Evolutionary conservation across 2,797 vertebrate species (phyloP).

Genomic region (Cynopterus sphinx): DNA sequence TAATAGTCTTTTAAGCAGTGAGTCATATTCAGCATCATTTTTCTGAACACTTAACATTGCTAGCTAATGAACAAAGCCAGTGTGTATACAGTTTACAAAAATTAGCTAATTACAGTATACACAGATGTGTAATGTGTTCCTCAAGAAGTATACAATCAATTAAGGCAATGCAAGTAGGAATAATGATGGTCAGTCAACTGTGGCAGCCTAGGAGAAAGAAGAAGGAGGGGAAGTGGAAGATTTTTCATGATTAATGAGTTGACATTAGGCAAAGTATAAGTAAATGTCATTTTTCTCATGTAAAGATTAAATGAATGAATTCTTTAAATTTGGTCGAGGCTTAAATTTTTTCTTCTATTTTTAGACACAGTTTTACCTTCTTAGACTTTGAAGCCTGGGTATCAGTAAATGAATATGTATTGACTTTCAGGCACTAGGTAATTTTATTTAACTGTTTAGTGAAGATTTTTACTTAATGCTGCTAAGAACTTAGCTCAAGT

Average conservation of each 20-base stretch:
- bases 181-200: not conserved
- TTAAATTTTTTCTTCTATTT: not conserved
- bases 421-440: not conserved
- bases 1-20: not conserved
- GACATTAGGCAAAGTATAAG: not conserved
- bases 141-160: not conserved
- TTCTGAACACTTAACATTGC: not conserved
- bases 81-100: not conserved
- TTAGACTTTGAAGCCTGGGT: not conserved
- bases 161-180: not conserved
- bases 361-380: not conserved
- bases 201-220: not conserved
- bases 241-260: not conserved
- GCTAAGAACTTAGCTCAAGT: not conserved
- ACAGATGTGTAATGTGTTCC: not conserved
- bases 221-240: not conserved
- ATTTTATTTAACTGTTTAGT: slow-evolving; percentile 30
- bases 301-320: not conserved
- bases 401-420: not conserved
- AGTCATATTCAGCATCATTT: not conserved
- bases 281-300: not conserved
- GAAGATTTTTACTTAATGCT: not conserved
- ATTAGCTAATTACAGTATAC: not conserved
- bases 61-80: not conserved
- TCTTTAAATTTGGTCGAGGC: slow-evolving; percentile 1